Evolutionary conservation across 2,888 invertebrate genomes (phyloP).

Genomic region (Agrilus cyanescens): DNA sequence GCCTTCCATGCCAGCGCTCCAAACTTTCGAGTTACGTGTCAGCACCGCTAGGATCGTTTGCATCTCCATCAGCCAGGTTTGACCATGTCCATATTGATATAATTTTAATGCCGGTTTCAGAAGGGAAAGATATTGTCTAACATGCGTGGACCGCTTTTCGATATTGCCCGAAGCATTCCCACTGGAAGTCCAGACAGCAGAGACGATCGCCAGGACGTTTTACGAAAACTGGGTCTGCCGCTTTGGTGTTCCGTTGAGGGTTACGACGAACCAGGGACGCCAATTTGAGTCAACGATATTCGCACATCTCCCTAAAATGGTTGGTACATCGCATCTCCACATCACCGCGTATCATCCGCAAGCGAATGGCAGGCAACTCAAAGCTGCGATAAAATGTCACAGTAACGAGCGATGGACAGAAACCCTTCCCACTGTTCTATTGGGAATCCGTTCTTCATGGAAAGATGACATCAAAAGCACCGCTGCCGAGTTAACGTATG

Average conservation of each 20-base stretch:
- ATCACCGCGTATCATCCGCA: too few species aligned
- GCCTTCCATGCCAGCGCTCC: constrained; percentile 14
- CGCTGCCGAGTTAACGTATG: constrained; percentile 12
- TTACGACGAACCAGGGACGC: too few species aligned
- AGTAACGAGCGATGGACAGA: too few species aligned
- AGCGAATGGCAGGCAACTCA: constrained; percentile 15
- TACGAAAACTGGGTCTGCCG: constrained; percentile 20
- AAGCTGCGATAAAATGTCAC: too few species aligned
- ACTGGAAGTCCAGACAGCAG: constrained; percentile 18
- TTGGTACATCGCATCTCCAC: constrained; percentile 15
- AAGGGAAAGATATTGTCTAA: constrained; percentile 7
- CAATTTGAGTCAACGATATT: constrained; percentile 21
- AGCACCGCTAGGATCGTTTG: background rate
- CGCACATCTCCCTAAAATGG: constrained; percentile 12
- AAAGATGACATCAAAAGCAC: constrained; percentile 10
- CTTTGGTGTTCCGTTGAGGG: constrained; percentile 20
- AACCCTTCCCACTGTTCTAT: too few species aligned
- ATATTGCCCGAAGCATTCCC: constrained; percentile 23
- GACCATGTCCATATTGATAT: too few species aligned
- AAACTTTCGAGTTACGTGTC: constrained; percentile 14
- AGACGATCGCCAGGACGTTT: constrained; percentile 22
- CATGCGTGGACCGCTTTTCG: constrained; percentile 19
- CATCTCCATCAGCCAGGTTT: background rate
- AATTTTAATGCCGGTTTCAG: constrained; percentile 2
- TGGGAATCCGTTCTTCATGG: too few species aligned